Evolutionary conservation across 2,888 invertebrate genomes (phyloP).

Genomic region (Unio delphinus): DNA sequence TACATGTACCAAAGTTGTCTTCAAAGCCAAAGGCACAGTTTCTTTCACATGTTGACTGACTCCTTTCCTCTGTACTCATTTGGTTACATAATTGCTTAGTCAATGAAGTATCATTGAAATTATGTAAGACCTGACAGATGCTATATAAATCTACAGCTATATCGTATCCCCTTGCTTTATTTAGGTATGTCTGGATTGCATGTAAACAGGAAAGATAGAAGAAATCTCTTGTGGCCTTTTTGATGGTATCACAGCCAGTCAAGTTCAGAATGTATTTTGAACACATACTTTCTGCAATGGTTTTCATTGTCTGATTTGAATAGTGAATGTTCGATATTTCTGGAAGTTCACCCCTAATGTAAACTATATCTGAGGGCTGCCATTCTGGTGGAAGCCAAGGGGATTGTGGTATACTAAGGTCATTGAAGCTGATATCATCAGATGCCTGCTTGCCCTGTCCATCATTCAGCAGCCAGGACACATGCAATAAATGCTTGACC

Average conservation of each 20-base stretch:
- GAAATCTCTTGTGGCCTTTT: slow-evolving; percentile 19
- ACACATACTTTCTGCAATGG: no score
- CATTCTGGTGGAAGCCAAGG: no score
- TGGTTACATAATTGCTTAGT: slow-evolving; percentile 7
- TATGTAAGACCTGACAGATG: slow-evolving; percentile 29
- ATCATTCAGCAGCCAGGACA: slow-evolving; percentile 48
- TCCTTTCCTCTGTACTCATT: slow-evolving; percentile 11
- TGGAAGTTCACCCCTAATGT: no score
- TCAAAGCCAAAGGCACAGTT: slow-evolving; percentile 39
- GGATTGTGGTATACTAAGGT: no score
- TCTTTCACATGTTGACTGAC: slow-evolving; percentile 30
- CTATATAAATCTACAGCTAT: slow-evolving; percentile 25
- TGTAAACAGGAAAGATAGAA: slow-evolving; percentile 25
- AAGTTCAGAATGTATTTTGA: not conserved
- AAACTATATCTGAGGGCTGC: no score
- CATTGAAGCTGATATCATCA: slow-evolving; percentile 17
- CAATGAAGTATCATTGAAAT: slow-evolving; percentile 1
- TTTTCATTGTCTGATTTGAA: no score
- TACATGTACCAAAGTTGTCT: slow-evolving; percentile 28
- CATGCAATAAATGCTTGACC: slow-evolving; percentile 27
- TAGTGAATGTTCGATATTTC: no score
- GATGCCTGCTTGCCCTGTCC: slow-evolving; percentile 34
- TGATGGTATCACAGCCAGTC: slow-evolving; percentile 12
- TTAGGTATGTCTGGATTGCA: slow-evolving; percentile 14
- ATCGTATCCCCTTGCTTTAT: slow-evolving; percentile 25